Conservation (phyloP, 2,113 vertebrate genomes). For the Desmodus rotundus region DNA sequence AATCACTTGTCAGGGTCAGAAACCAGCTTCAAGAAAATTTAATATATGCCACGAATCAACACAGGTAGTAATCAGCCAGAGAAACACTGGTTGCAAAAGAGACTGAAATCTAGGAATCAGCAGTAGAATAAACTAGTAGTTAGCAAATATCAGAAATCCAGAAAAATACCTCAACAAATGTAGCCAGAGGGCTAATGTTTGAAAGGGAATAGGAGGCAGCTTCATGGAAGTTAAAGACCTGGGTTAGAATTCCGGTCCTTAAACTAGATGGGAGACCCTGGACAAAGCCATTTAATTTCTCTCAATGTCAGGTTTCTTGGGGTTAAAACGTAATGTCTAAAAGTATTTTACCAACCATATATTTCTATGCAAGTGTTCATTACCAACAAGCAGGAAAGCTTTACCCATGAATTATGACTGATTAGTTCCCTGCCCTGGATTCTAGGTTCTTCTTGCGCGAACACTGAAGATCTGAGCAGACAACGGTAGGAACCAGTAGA, state of each 20-base stretch:
- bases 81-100: neutral
- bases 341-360: neutral
- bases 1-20: neutral
- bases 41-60: neutral
- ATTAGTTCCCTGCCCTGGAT: neutral
- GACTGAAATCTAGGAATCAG: neutral
- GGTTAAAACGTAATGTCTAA: neutral
- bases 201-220: neutral
- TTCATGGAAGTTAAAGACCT: neutral
- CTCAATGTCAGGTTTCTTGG: neutral
- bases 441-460: neutral
- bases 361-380: neutral
- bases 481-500: neutral
- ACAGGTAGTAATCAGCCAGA: neutral
- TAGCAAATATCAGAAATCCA: neutral
- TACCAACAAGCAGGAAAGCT: neutral
- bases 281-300: neutral
- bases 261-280: neutral
- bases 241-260: neutral
- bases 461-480: neutral
- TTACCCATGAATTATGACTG: neutral
- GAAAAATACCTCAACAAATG: neutral
- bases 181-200: neutral
- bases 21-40: neutral
- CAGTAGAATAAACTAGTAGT: neutral